Evolutionary conservation across 1,140 invertebrate species (phyloP), one percentile per base, ranked within the genome.

Genomic region (Drosophila suzukii): DNA sequence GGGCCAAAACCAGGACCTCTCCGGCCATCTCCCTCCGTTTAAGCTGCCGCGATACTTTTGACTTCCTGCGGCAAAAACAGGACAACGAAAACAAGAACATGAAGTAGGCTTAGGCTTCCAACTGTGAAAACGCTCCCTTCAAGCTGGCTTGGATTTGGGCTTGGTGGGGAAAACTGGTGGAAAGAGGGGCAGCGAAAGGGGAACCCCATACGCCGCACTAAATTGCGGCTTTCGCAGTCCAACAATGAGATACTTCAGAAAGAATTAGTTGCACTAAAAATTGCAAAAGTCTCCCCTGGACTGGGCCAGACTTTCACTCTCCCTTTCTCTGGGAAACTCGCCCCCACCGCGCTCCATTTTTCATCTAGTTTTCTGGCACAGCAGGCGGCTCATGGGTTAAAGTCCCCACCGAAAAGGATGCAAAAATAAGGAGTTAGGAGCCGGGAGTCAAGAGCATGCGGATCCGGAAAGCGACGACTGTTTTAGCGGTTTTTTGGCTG

Each of bases 221-320:
- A 89, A 89, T 89, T 89, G 85, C 84, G 84, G 84, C 80, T 90
- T 89, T 89, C 75, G 74, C 46, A 72, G 81, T 75, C 85, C 84
- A 81, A 89, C 84, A 89, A 89, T 89, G 81, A 89, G 84, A 90
- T 89, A 90, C 84, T 89, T 89, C 84, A 81, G 85, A 84, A 90
- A 84, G 84, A 89, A 89, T 89, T 89, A 89, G 84, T 89, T 90
- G 84, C 84, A 89, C 84, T 89, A 89, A 89, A 89, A 89, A 90
- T 89, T 78, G 80, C 84, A 65, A 78, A 89, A 88, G 84, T 88
- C 80, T 55, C 73, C 71, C 65, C 60, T 65, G 78, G 61, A 84
- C 63, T 39, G 27, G 58, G 72, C 62, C 58, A 75, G 81, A 84
- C 81, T 84, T 83, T 84, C 72, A 67, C 80, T 83, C 63, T 67